phyloP scores from a whole-genome alignment of 1,140 invertebrate genomes.

The Chlorops oryzae region DNA sequence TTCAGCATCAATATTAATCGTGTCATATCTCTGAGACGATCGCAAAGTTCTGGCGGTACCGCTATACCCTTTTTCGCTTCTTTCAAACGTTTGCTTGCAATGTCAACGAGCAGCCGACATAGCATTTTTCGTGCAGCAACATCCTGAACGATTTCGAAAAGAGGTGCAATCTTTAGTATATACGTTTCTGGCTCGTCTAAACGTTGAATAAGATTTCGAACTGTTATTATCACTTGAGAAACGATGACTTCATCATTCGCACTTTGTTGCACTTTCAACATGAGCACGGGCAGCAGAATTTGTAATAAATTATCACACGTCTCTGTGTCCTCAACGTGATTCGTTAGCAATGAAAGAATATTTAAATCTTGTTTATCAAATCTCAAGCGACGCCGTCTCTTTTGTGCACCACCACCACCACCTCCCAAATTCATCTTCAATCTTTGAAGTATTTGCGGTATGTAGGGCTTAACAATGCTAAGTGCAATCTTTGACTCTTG shows the following conservation, averaged over 20 bases:
- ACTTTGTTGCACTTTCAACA: slow-evolving; percentile 51
- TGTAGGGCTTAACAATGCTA: slow-evolving; percentile 56
- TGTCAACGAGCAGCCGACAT: slow-evolving; percentile 53
- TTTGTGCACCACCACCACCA: neutral
- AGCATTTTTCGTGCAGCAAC: slow-evolving; percentile 61
- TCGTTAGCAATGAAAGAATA: slow-evolving; percentile 72
- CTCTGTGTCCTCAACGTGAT: slow-evolving; percentile 60
- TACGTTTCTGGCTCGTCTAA: slow-evolving; percentile 61
- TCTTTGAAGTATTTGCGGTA: slow-evolving; percentile 63
- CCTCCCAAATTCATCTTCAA: slow-evolving; percentile 60
- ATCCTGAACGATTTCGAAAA: slow-evolving; percentile 58
- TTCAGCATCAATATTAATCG: slow-evolving; percentile 67
- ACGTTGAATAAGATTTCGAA: slow-evolving; percentile 66
- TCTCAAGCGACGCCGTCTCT: slow-evolving; percentile 48
- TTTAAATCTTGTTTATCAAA: slow-evolving; percentile 65
- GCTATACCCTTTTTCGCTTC: slow-evolving; percentile 19
- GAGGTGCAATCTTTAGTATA: slow-evolving; percentile 58
- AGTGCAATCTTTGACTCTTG: slow-evolving; percentile 30
- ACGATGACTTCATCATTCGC: slow-evolving; percentile 55
- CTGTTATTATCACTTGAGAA: slow-evolving; percentile 61
- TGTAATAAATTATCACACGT: slow-evolving; percentile 63
- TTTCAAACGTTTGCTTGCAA: slow-evolving; percentile 49
- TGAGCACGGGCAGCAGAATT: slow-evolving; percentile 68
- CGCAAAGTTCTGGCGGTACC: neutral
- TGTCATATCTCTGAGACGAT: slow-evolving; percentile 45